Evolutionary conservation across 1,140 invertebrate species (phyloP), one percentile per base, ranked within the genome.

Genomic region (Leptestheria dahalacensis): DNA sequence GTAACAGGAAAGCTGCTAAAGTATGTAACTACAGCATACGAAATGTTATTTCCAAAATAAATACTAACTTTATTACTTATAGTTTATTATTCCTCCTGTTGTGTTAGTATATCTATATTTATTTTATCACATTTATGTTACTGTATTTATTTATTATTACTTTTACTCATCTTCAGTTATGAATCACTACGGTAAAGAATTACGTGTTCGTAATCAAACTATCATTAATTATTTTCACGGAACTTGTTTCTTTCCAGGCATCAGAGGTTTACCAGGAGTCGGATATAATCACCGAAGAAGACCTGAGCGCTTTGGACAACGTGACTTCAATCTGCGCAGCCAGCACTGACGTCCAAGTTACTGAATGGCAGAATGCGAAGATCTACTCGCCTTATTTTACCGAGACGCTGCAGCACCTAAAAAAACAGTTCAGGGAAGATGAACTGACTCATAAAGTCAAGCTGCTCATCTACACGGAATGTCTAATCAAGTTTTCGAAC

Each of bases 401-500:
- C 26, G 33, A 24, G 41, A 41, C 20, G 12, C 12, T 56, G 12
- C 53, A 28, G 15, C 28, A 29, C 10, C 53, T 56, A 12, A 11
- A 15, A 20, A 29, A 41, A 33, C 11, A 33, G 53, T 10, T 28
- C 12, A 18, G 21, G 23, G 6, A 6, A 6, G 24, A 4, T 0
- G 53, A 25, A 25, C 28, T 33, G 25, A 24, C 29, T 12, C 26
- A 28, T 29, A 20, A 56, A 15, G 20, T 10, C 25, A 29, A 56
- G 25, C 26, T 56, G 25, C 58, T 60, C 20, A 18, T 60, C 1
- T 52, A 52, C 33, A 50, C 33, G 0, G 58, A 60, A 12, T 53
- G 58, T 12, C 25, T 60, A 3, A 60, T 60, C 12, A 60, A 50
- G n/a, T 24, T 52, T 21, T 51, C 24, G 21, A 33, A 15, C 26